Conservation (phyloP, 2,797 vertebrate genomes). For the Sparus aurata region DNA sequence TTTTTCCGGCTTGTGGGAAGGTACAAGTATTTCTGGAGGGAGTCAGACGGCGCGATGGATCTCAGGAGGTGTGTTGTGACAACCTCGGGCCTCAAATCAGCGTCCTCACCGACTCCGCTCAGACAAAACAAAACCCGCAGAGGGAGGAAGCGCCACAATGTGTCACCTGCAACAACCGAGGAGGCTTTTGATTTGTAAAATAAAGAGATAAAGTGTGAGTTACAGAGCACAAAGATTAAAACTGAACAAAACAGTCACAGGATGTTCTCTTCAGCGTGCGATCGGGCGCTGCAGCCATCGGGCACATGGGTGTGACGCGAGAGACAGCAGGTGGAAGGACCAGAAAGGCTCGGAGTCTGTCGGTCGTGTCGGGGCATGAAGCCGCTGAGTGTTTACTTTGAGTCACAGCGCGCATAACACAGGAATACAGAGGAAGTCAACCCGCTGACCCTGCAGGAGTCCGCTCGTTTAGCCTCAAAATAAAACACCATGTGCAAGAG, state of each 20-base stretch:
- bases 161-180: constrained; percentile 16
- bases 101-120: constrained; percentile 38
- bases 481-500: not conserved
- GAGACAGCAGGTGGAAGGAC: constrained; percentile 73
- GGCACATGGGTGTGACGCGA: constrained; percentile 64
- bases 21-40: constrained; percentile 50
- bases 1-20: constrained; percentile 60
- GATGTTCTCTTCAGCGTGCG: constrained; percentile 29
- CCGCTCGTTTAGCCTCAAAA: not conserved
- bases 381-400: constrained; percentile 44
- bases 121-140: constrained; percentile 73
- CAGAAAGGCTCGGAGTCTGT: constrained; percentile 57
- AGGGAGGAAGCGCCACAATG: constrained; percentile 48
- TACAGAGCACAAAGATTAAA: constrained; percentile 11
- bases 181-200: constrained; percentile 22
- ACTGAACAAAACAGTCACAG: not conserved
- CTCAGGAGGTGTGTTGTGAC: constrained; percentile 68
- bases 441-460: not conserved
- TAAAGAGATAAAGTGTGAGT: constrained; percentile 17
- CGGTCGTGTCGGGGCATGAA: constrained; percentile 71
- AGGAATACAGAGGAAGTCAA: not conserved
- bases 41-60: constrained; percentile 13
- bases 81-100: constrained; percentile 65
- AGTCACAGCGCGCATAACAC: constrained; percentile 30
- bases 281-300: constrained; percentile 25